Conservation (phyloP, 2,113 vertebrate species). For the Orthonyx spaldingii region DNA sequence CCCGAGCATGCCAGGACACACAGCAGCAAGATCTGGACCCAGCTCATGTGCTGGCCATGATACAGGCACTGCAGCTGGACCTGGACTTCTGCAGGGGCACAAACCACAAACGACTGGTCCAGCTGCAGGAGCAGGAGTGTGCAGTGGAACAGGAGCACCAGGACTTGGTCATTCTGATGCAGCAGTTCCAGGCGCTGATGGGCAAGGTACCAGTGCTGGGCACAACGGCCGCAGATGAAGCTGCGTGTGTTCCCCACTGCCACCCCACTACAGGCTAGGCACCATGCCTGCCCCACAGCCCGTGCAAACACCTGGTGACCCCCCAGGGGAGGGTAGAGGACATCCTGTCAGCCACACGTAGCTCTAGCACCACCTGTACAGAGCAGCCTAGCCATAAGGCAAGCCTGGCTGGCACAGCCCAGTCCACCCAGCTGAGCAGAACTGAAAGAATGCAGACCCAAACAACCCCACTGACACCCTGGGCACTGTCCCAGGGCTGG, state of each 20-base stretch:
- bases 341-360: background rate
- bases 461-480: background rate
- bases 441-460: background rate
- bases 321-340: background rate
- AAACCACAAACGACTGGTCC: constrained; percentile 51
- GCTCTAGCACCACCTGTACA: background rate
- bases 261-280: background rate
- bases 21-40: constrained; percentile 57
- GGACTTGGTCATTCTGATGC: constrained; percentile 58
- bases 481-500: background rate
- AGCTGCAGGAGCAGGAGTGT: constrained; percentile 61
- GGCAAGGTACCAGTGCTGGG: constrained; percentile 58
- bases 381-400: background rate
- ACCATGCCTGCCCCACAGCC: background rate
- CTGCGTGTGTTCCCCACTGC: background rate
- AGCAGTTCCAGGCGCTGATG: constrained; percentile 52
- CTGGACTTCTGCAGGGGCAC: constrained; percentile 54
- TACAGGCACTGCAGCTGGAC: constrained; percentile 60
- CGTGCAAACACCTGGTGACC: background rate
- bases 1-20: background rate
- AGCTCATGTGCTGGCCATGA: constrained; percentile 16
- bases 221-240: accelerated
- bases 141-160: constrained; percentile 54
- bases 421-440: background rate
- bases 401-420: background rate